These are phyloP conservation scores for Coregonus ussuriensis DNA, from an alignment of 2,797 vertebrate species.

Conservation along the genomic window DNA sequence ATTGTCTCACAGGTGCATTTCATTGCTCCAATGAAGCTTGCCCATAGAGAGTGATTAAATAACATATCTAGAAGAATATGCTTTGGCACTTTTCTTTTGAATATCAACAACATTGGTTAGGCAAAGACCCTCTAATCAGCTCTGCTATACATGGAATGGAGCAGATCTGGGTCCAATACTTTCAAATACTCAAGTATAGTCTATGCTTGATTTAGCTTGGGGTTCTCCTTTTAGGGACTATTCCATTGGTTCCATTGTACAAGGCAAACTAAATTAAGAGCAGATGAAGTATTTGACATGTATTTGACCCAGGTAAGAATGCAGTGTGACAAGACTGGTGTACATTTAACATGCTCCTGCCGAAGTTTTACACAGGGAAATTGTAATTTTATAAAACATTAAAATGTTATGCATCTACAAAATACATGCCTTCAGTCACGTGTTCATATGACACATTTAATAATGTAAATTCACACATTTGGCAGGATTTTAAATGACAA, in stretches of 20 bases:
- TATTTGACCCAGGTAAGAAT: background rate
- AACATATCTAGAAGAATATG: background rate
- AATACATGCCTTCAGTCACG: slow-evolving; percentile 1
- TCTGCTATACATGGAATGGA: background rate
- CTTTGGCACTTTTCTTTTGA: background rate
- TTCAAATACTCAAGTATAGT: background rate
- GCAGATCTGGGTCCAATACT: background rate
- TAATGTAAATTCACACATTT: background rate
- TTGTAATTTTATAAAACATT: background rate
- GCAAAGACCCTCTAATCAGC: background rate
- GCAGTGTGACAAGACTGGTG: background rate
- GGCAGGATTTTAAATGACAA: background rate
- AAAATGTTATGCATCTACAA: background rate
- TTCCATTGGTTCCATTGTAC: background rate
- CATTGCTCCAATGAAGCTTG: background rate
- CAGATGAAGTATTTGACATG: background rate
- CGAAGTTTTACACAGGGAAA: background rate
- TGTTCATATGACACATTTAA: slow-evolving; percentile 5
- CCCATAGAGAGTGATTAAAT: background rate
- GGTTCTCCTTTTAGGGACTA: background rate
- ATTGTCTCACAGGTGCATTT: too few relatives aligned
- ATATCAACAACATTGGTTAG: background rate
- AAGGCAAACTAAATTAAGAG: background rate
- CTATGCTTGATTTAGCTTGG: background rate
- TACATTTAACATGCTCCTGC: background rate